phyloP scores from a whole-genome alignment of 2,888 invertebrate species.

The Drosophila differens region DNA sequence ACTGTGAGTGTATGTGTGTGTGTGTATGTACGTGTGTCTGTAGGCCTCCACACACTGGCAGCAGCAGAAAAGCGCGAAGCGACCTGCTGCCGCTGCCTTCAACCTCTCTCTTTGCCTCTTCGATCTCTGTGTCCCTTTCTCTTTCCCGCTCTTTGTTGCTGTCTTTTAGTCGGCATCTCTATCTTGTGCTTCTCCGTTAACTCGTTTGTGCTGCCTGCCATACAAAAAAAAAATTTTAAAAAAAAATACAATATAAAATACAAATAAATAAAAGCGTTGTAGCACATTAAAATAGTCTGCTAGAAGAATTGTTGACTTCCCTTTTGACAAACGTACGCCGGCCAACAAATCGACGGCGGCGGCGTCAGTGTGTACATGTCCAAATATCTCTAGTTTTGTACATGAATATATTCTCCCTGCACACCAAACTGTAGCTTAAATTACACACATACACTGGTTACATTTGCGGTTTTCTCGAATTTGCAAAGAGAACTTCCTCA shows the following conservation, averaged over 20 bases:
- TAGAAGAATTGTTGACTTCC: slow-evolving; percentile 60
- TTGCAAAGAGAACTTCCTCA: background rate
- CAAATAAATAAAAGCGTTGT: slow-evolving; percentile 32
- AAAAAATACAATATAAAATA: slow-evolving; percentile 4
- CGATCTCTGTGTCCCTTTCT: slow-evolving; percentile 1
- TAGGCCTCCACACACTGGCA: slow-evolving; percentile 66
- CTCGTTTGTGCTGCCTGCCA: slow-evolving; percentile 53
- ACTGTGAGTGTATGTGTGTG: slow-evolving; percentile 6
- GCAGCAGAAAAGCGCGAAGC: slow-evolving; percentile 51
- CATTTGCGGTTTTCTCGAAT: slow-evolving; percentile 10
- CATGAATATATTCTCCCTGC: slow-evolving; percentile 10
- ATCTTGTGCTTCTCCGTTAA: slow-evolving; percentile 53
- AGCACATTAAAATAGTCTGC: slow-evolving; percentile 61
- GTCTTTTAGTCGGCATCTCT: slow-evolving; percentile 48
- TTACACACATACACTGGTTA: slow-evolving; percentile 3
- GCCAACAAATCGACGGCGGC: slow-evolving; percentile 38
- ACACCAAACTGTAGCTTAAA: slow-evolving; percentile 18
- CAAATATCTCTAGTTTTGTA: slow-evolving; percentile 6
- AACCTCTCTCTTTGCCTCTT: slow-evolving; percentile 9
- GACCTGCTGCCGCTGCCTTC: slow-evolving; percentile 39
- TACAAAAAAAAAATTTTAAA: background rate
- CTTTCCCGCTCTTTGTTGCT: slow-evolving; percentile 4
- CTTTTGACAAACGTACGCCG: slow-evolving; percentile 45
- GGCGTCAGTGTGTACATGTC: slow-evolving; percentile 37
- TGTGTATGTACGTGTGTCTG: slow-evolving; percentile 57